These are phyloP conservation scores for Telmatochromis bifrenatus DNA, from an alignment of 2,113 vertebrate species.

Conservation along the genomic window DNA sequence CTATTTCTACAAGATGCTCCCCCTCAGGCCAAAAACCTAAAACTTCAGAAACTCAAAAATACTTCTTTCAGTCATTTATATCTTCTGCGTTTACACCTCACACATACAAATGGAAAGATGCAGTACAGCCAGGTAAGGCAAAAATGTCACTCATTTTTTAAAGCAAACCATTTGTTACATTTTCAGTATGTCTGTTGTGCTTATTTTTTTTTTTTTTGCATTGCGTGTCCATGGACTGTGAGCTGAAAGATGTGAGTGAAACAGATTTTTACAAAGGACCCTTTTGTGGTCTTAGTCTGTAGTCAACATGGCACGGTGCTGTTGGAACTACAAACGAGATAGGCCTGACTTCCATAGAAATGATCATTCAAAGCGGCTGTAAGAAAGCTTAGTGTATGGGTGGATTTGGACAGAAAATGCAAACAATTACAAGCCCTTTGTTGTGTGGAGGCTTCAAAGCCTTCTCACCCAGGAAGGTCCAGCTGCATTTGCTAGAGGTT, in stretches of 20 bases:
- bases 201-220: not conserved
- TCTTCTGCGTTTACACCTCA: not conserved
- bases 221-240: not conserved
- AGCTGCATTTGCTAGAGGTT: not conserved
- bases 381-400: not conserved
- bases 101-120: not conserved
- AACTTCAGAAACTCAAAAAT: not conserved
- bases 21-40: slow-evolving; percentile 28
- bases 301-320: not conserved
- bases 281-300: not conserved
- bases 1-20: slow-evolving; percentile 22
- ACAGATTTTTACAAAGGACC: not conserved
- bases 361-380: not conserved
- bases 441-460: not conserved
- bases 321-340: not conserved
- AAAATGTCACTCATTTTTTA: not conserved
- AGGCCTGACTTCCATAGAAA: not conserved
- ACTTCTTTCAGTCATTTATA: not conserved
- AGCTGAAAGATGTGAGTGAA: not conserved
- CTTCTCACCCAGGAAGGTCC: not conserved
- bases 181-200: not conserved
- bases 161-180: not conserved
- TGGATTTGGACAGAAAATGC: not conserved
- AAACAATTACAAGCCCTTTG: slow-evolving; percentile 6
- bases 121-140: not conserved